Evolutionary conservation across 1,140 invertebrate species (phyloP).

Genomic region (Pseudomyrmex gracilis): DNA sequence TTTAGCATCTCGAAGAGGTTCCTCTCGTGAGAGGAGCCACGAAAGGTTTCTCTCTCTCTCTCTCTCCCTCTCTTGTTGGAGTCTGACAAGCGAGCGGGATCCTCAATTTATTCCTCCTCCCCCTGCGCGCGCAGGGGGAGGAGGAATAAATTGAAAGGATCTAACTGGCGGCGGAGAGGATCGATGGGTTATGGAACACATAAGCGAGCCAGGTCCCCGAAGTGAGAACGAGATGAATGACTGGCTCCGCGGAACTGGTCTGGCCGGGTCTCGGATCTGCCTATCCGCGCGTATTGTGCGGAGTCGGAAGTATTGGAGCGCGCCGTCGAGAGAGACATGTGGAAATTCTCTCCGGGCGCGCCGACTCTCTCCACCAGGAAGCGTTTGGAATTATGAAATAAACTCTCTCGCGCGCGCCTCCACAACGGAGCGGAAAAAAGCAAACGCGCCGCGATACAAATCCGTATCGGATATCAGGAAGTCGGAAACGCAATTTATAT

Average conservation of each 20-base stretch:
- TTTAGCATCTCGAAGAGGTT: conserved; percentile 26
- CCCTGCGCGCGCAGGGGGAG: conserved; percentile 27
- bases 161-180: conserved; percentile 52
- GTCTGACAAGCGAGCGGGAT: conserved; percentile 44
- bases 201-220: conserved; percentile 23
- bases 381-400: conserved; percentile 4
- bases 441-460: neutral
- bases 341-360: neutral
- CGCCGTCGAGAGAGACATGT: neutral
- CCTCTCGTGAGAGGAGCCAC: conserved; percentile 9
- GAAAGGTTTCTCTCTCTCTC: conserved; percentile 10
- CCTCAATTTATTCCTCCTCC: neutral
- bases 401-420: neutral
- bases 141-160: conserved; percentile 62
- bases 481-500: conserved; percentile 4
- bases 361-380: conserved; percentile 26
- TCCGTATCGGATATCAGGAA: conserved; percentile 37
- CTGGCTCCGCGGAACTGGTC: conserved; percentile 51
- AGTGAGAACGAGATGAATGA: conserved; percentile 62
- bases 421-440: conserved; percentile 1
- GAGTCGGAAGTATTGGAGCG: conserved; percentile 52
- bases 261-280: conserved; percentile 30
- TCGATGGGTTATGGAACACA: conserved; percentile 43
- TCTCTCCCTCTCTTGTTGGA: conserved; percentile 7
- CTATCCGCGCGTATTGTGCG: conserved; percentile 42